Percentiles rank a stretch among this genome's conserved stretches.
Evolutionary conservation across 2,797 vertebrate species (phyloP).

Genomic region (Cuculus canorus): DNA sequence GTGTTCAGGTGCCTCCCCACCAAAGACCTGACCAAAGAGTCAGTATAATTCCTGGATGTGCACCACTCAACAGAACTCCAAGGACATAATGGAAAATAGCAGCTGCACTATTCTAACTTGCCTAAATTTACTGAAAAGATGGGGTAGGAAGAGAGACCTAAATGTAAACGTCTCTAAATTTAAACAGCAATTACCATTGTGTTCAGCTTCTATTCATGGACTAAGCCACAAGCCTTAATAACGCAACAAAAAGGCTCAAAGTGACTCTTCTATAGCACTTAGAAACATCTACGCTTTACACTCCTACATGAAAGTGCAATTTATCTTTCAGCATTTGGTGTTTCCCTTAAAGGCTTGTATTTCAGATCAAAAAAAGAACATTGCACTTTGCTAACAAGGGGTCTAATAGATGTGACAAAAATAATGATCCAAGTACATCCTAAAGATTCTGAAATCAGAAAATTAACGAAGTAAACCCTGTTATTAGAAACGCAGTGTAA

Average conservation of each 20-base stretch:
- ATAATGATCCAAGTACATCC: background rate
- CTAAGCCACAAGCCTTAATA: background rate
- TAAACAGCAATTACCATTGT: background rate
- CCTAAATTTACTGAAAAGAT: background rate
- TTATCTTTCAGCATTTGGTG: background rate
- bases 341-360: background rate
- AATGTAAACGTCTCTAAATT: background rate
- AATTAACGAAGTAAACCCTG: background rate
- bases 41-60: background rate
- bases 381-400: background rate
- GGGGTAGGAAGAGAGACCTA: background rate
- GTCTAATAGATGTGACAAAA: background rate
- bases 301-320: background rate
- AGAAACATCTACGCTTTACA: background rate
- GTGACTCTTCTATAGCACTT: background rate
- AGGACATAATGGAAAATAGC: background rate
- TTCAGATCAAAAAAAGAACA: background rate
- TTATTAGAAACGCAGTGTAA: background rate
- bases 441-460: background rate
- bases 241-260: background rate
- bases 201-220: background rate
- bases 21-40: background rate
- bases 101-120: background rate
- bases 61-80: background rate
- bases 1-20: background rate